These are phyloP conservation scores for Napeogenes sylphis DNA, from an alignment of 2,888 invertebrate genomes.

Conservation along the genomic window DNA sequence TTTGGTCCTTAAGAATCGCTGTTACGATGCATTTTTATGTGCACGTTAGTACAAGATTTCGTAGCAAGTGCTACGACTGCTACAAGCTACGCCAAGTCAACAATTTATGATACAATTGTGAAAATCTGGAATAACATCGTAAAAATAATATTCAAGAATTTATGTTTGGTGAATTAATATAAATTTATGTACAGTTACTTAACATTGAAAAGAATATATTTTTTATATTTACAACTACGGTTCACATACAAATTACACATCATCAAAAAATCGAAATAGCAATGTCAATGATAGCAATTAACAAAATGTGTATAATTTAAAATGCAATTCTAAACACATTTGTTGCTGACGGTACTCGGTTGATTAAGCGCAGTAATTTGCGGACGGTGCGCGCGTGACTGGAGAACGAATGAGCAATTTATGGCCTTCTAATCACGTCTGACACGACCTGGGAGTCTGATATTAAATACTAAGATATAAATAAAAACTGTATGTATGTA, in stretches of 20 bases:
- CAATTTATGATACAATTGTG: too few relatives aligned
- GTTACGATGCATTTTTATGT: not conserved
- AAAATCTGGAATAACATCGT: too few relatives aligned
- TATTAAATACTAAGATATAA: not conserved
- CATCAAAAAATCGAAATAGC: too few relatives aligned
- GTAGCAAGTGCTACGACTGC: not conserved
- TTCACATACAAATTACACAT: too few relatives aligned
- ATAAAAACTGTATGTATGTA: too few relatives aligned
- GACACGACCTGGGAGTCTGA: not conserved
- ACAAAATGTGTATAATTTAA: too few relatives aligned
- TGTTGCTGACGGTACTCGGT: not conserved
- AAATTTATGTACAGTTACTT: too few relatives aligned
- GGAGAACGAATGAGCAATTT: constrained; percentile 2
- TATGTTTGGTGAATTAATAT: too few relatives aligned
- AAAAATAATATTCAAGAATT: too few relatives aligned
- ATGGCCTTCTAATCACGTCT: constrained; percentile 1
- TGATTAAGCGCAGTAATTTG: constrained; percentile 22
- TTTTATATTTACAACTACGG: too few relatives aligned
- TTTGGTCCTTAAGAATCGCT: not conserved
- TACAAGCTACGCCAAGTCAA: not conserved
- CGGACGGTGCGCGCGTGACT: constrained; percentile 19
- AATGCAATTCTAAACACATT: not conserved
- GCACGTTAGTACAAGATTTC: not conserved
- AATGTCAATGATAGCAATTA: too few relatives aligned
- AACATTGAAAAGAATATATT: too few relatives aligned